These are phyloP conservation scores for Bovichtus variegatus DNA, from an alignment of 2,797 vertebrate species.

Conservation along the genomic window DNA sequence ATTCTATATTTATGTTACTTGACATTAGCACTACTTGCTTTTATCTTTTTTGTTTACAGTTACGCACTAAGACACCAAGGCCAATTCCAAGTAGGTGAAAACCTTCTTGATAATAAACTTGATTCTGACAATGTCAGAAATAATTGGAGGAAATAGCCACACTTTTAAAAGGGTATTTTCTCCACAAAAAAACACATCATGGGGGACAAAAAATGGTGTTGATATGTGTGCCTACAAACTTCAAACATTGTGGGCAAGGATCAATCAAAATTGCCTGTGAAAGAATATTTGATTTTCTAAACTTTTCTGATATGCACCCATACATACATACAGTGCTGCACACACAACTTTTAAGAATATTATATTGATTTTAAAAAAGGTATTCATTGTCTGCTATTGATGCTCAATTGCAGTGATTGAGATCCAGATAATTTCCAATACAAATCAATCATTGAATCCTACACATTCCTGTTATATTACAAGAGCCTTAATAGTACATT, in stretches of 20 bases:
- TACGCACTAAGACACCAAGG: not conserved
- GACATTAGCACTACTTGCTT: not conserved
- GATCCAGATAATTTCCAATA: not conserved
- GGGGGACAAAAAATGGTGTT: no score
- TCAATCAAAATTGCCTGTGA: no score
- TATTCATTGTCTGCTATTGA: constrained; percentile 21
- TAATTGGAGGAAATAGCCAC: no score
- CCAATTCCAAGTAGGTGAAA: not conserved
- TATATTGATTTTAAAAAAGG: not conserved
- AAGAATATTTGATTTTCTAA: no score
- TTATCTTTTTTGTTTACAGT: not conserved
- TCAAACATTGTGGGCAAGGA: no score
- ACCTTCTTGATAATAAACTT: not conserved
- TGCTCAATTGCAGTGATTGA: not conserved
- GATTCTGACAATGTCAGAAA: no score
- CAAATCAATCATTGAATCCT: not conserved
- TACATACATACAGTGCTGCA: not conserved
- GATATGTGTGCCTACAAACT: no score
- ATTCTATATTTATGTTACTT: not conserved
- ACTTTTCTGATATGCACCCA: no score
- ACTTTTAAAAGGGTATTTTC: no score
- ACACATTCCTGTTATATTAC: not conserved
- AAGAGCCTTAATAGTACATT: not conserved
- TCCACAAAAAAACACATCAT: no score
- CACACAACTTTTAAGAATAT: not conserved